These are phyloP conservation scores for Babyrousa celebensis DNA, from an alignment of 2,797 vertebrate genomes.

Conservation along the genomic window DNA sequence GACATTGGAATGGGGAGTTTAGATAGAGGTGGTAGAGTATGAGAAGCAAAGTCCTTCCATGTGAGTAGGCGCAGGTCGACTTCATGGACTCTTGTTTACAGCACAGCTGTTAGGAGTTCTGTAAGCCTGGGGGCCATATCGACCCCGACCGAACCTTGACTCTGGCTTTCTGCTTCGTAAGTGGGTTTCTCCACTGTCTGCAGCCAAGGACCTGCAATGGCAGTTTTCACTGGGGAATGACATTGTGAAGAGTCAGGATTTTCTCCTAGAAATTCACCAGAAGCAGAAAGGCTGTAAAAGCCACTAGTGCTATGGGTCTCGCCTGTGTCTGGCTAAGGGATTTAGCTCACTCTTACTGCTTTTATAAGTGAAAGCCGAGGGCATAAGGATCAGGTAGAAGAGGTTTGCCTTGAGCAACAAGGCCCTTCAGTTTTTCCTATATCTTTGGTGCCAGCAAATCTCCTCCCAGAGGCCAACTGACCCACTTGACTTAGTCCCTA, in stretches of 20 bases:
- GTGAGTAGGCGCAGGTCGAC: neutral
- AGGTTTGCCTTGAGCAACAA: conserved; percentile 59
- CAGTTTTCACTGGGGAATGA: conserved; percentile 1
- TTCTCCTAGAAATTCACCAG: conserved; percentile 28
- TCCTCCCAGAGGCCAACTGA: conserved; percentile 7
- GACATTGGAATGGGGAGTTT: conserved; percentile 42
- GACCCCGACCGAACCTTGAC: too few species aligned
- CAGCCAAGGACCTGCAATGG: neutral
- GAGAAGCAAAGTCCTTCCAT: neutral
- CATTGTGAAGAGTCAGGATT: neutral
- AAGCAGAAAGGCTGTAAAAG: neutral
- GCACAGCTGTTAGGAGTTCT: conserved; percentile 57
- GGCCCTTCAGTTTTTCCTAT: conserved; percentile 46
- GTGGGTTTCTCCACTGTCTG: neutral
- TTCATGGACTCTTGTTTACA: neutral
- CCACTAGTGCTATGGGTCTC: neutral
- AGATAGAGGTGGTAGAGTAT: neutral
- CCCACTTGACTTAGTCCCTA: conserved; percentile 72
- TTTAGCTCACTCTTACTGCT: neutral
- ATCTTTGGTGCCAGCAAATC: conserved; percentile 54
- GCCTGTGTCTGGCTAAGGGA: conserved; percentile 15
- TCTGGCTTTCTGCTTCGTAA: neutral
- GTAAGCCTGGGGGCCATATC: neutral
- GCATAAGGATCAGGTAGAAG: conserved; percentile 14
- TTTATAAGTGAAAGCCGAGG: conserved; percentile 3